Percentiles rank a stretch among this genome's conserved stretches.
These are phyloP conservation scores for Nephrotoma guestfalica DNA, from an alignment of 2,888 invertebrate genomes.

Conservation along the genomic window DNA sequence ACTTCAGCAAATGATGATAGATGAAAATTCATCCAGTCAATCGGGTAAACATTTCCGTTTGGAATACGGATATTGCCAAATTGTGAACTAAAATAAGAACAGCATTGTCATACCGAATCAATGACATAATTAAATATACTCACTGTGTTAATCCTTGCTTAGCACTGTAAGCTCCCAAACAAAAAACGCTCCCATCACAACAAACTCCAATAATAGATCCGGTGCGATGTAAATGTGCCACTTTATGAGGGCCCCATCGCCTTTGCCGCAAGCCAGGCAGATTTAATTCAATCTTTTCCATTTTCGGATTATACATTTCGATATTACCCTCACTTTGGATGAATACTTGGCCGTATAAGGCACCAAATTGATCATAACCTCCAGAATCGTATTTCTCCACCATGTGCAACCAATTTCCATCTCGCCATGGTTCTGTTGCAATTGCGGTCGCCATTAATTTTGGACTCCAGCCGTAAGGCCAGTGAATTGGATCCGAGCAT, in stretches of 20 bases:
- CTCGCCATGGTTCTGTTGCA: conserved; percentile 42
- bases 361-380: conserved; percentile 50
- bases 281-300: conserved; percentile 20
- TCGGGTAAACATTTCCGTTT: conserved; percentile 27
- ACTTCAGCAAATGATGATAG: conserved; percentile 35
- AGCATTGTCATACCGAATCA: conserved; percentile 11
- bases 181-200: conserved; percentile 41
- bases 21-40: conserved; percentile 35
- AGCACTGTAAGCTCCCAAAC: conserved; percentile 38
- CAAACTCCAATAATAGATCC: conserved; percentile 31
- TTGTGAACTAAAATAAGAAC: conserved; percentile 30
- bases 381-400: conserved; percentile 35
- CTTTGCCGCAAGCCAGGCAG: conserved; percentile 38
- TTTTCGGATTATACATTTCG: not conserved
- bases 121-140: conserved; percentile 22
- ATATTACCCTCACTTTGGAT: conserved; percentile 27
- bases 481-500: conserved; percentile 32
- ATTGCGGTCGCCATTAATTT: conserved; percentile 39
- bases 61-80: conserved; percentile 39
- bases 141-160: conserved; percentile 41
- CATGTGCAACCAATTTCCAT: conserved; percentile 38
- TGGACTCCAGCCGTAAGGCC: conserved; percentile 41
- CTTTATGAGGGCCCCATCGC: conserved; percentile 28
- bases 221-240: conserved; percentile 21
- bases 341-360: conserved; percentile 41